phyloP scores from a whole-genome alignment of 2,888 invertebrate genomes.

The Chymomyza procnemis region DNA sequence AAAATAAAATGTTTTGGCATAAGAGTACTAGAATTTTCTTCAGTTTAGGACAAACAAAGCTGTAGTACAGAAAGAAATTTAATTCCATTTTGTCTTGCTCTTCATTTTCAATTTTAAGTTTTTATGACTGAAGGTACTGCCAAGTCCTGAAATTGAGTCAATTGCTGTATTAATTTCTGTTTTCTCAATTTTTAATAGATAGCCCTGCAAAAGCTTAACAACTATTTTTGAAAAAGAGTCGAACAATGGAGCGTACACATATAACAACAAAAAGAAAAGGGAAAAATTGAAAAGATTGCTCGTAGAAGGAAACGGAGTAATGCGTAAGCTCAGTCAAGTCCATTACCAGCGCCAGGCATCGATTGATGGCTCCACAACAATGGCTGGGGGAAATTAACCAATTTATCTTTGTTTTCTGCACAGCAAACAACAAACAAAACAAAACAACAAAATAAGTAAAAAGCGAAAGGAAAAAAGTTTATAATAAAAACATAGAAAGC shows the following conservation, averaged over 20 bases:
- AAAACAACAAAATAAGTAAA: slow-evolving; percentile 33
- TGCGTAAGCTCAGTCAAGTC: slow-evolving; percentile 76
- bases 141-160: not conserved
- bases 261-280: slow-evolving; percentile 35
- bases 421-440: slow-evolving; percentile 45
- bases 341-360: slow-evolving; percentile 76
- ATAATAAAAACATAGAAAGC: slow-evolving; percentile 45
- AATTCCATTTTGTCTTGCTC: too few relatives aligned
- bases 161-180: slow-evolving; percentile 44
- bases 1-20: too few relatives aligned
- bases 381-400: slow-evolving; percentile 78
- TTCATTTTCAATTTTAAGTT: too few relatives aligned
- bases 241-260: slow-evolving; percentile 11
- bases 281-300: slow-evolving; percentile 31
- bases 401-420: slow-evolving; percentile 78
- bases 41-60: too few relatives aligned
- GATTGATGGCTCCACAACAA: slow-evolving; percentile 78
- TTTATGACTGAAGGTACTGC: not conserved
- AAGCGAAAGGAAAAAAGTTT: slow-evolving; percentile 51
- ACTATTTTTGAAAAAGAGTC: slow-evolving; percentile 25
- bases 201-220: slow-evolving; percentile 27
- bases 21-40: too few relatives aligned
- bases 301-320: slow-evolving; percentile 43
- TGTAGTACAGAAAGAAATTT: too few relatives aligned
- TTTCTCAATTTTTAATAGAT: slow-evolving; percentile 43